Evolutionary conservation across 2,113 vertebrate species (phyloP).

Genomic region (Papio anubis): DNA sequence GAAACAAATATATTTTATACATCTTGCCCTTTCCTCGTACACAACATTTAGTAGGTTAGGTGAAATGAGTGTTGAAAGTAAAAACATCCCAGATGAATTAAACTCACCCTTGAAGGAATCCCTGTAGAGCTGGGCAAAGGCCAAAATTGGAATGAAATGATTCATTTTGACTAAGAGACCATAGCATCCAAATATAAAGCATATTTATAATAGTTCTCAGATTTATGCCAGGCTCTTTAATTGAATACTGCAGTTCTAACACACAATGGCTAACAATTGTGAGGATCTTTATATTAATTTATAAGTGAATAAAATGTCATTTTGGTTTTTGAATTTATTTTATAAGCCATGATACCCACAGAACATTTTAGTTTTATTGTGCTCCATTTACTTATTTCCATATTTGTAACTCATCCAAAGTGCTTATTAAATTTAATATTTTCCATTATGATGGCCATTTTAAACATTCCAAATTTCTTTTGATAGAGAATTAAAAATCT

Average conservation of each 20-base stretch:
- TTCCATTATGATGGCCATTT: background rate
- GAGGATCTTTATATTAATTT: background rate
- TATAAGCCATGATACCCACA: background rate
- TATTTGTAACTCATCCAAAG: slow-evolving; percentile 22
- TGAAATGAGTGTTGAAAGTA: background rate
- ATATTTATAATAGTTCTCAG: background rate
- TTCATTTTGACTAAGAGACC: background rate
- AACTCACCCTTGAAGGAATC: background rate
- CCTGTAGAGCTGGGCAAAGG: background rate
- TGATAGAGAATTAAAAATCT: background rate
- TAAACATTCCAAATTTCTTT: background rate
- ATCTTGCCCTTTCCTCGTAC: background rate
- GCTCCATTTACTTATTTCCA: background rate
- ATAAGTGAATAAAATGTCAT: background rate
- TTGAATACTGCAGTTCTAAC: background rate
- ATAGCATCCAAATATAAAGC: background rate
- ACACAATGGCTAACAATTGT: background rate
- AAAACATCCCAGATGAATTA: slow-evolving; percentile 5
- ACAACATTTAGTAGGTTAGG: background rate
- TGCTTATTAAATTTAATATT: background rate
- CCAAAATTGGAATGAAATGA: background rate
- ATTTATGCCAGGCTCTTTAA: background rate
- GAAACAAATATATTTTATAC: background rate
- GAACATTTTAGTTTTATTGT: background rate
- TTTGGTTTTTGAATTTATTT: slow-evolving; percentile 10